phyloP scores from a whole-genome alignment of 2,888 invertebrate genomes.

The Eulithis prunata region DNA sequence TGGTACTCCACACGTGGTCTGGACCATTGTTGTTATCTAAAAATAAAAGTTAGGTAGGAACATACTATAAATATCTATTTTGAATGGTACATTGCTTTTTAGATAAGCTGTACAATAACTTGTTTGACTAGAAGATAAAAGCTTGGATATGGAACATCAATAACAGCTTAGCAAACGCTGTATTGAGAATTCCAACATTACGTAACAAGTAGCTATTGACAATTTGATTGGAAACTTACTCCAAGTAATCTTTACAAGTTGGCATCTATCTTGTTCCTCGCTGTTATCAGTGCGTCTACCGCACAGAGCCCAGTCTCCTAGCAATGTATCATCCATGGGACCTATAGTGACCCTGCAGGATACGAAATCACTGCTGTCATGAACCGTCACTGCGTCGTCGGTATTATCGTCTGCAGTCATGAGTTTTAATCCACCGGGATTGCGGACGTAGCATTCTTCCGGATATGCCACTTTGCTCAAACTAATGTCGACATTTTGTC shows the following conservation, averaged over 20 bases:
- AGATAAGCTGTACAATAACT: not conserved
- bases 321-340: constrained; percentile 42
- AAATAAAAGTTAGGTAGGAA: constrained; percentile 21
- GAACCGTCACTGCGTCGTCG: constrained; percentile 38
- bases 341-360: constrained; percentile 51
- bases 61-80: not conserved
- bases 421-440: constrained; percentile 29
- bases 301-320: constrained; percentile 49
- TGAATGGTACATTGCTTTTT: too few species aligned
- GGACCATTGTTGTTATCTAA: constrained; percentile 43
- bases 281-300: constrained; percentile 38
- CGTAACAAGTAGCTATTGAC: constrained; percentile 13
- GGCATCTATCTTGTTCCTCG: constrained; percentile 43
- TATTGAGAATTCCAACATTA: not conserved
- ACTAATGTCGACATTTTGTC: constrained; percentile 39
- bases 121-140: constrained; percentile 1
- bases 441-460: constrained; percentile 44
- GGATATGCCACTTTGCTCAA: constrained; percentile 39
- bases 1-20: constrained; percentile 32
- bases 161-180: constrained; percentile 10
- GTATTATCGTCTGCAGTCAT: constrained; percentile 19
- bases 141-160: not conserved
- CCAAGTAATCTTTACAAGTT: constrained; percentile 45
- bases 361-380: constrained; percentile 43
- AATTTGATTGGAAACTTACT: constrained; percentile 44